Evolutionary conservation across 2,113 vertebrate genomes (phyloP).

Genomic region (Pao palembangensis): DNA sequence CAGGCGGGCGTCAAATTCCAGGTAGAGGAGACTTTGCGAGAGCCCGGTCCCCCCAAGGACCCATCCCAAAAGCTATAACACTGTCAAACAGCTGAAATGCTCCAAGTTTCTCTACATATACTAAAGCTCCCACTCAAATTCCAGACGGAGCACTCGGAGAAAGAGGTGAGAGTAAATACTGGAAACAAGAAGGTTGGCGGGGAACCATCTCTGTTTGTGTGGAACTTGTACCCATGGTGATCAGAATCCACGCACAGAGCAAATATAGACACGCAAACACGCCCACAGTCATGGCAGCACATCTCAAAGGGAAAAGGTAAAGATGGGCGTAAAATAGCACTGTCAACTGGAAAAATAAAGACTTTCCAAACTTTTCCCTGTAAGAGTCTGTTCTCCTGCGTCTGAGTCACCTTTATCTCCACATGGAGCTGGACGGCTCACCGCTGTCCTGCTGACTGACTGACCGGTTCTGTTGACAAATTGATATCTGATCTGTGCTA

Average conservation of each 20-base stretch:
- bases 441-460: slow-evolving; percentile 5
- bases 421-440: too few species aligned
- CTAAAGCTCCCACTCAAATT: slow-evolving; percentile 26
- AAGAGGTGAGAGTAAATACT: slow-evolving; percentile 43
- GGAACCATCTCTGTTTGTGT: slow-evolving; percentile 14
- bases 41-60: too few species aligned
- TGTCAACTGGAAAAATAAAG: background rate
- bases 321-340: background rate
- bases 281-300: slow-evolving; percentile 4
- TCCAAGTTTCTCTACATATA: slow-evolving; percentile 19
- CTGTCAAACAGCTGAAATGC: background rate
- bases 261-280: slow-evolving; percentile 13
- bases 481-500: slow-evolving; percentile 59
- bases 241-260: slow-evolving; percentile 2
- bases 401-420: slow-evolving; percentile 45
- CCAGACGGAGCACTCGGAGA: slow-evolving; percentile 14
- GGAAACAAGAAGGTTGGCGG: slow-evolving; percentile 23
- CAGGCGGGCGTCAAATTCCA: too few species aligned
- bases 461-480: slow-evolving; percentile 54
- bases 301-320: background rate
- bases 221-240: slow-evolving; percentile 18
- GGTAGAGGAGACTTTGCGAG: too few species aligned
- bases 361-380: slow-evolving; percentile 27
- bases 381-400: slow-evolving; percentile 18
- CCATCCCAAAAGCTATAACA: too few species aligned